A percentile compares a stretch with the other conserved stretches of the same genome.
Evolutionary conservation across 2,797 vertebrate species (phyloP).

Genomic region (Acomys russatus): DNA sequence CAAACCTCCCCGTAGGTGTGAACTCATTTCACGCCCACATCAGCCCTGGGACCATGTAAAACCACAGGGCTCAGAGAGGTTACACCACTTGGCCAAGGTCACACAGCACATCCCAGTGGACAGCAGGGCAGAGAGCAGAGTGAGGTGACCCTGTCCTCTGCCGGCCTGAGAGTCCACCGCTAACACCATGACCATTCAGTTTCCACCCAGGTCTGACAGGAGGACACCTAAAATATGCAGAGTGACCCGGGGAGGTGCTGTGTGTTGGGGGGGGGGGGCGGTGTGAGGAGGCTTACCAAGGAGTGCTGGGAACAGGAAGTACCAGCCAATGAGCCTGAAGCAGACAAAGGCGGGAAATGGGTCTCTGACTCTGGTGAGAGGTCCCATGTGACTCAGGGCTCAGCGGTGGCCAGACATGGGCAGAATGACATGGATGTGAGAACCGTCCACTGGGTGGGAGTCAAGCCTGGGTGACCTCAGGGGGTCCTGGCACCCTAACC

Average conservation of each 20-base stretch:
- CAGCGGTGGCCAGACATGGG: not conserved
- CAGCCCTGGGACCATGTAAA: not conserved
- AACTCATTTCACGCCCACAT: not conserved
- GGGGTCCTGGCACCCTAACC: too few relatives aligned
- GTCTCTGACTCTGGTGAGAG: not conserved
- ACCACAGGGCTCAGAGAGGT: constrained; percentile 17
- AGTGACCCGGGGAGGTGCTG: not conserved
- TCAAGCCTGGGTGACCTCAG: not conserved
- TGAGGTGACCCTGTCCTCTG: not conserved
- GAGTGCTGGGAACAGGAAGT: constrained; percentile 35
- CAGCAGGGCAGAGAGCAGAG: not conserved
- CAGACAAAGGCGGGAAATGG: constrained; percentile 42
- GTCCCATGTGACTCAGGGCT: constrained; percentile 47
- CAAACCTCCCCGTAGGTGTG: accelerated
- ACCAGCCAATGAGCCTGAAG: not conserved
- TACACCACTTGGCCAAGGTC: not conserved
- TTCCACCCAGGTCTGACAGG: not conserved
- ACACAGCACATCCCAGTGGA: not conserved
- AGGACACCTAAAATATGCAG: not conserved
- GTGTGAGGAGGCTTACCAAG: not conserved
- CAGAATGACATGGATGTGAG: not conserved
- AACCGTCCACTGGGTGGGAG: not conserved
- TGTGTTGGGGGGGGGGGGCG: not conserved
- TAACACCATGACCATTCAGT: not conserved
- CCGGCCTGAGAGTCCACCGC: too few relatives aligned